Percentiles rank a stretch among this genome's conserved stretches.
These are phyloP conservation scores for Podilymbus podiceps DNA, from an alignment of 2,113 vertebrate species.

Conservation along the genomic window DNA sequence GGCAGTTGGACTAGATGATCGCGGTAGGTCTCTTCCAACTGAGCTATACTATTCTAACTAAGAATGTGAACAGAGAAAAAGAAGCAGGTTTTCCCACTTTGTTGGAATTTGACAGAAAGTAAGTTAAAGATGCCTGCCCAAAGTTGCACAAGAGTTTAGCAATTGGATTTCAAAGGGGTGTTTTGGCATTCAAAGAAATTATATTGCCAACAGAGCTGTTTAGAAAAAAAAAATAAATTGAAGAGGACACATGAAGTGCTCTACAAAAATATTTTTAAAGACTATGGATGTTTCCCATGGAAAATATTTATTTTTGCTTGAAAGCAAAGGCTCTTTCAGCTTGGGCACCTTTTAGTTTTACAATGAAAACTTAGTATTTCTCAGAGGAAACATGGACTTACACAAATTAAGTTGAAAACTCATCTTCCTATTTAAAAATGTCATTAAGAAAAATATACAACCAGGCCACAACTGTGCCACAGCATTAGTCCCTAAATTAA, in stretches of 20 bases:
- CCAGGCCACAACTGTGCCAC: not conserved
- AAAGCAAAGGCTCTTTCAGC: not conserved
- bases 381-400: not conserved
- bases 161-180: not conserved
- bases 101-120: not conserved
- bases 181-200: not conserved
- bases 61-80: not conserved
- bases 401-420: not conserved
- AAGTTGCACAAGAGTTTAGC: not conserved
- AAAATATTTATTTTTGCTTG: not conserved
- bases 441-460: not conserved
- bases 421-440: not conserved
- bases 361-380: not conserved
- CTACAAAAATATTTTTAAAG: not conserved
- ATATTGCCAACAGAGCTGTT: not conserved
- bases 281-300: not conserved
- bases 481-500: not conserved
- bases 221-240: not conserved
- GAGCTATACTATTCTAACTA: not conserved
- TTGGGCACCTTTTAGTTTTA: not conserved
- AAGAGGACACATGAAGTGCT: not conserved
- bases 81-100: not conserved
- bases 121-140: not conserved
- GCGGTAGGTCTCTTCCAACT: not conserved
- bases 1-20: not conserved